Evolutionary conservation across 92 coral and sea anemone species (phyloP).

Genomic region (Umimayanthus kanabou): DNA sequence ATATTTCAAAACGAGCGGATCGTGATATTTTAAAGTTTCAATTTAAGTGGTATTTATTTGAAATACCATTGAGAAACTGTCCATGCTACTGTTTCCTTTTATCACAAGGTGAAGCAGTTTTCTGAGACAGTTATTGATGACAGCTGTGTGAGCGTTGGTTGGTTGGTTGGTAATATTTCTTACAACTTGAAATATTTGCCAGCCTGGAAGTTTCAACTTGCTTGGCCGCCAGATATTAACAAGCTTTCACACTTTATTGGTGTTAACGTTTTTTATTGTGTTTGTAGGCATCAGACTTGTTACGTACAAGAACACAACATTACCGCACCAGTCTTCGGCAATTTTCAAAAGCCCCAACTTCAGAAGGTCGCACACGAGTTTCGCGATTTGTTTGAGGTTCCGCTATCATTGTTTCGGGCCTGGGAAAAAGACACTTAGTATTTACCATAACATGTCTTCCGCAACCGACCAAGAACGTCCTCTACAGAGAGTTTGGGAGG

Average conservation of each 20-base stretch:
- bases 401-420: conserved; percentile 62
- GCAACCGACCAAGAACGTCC: conserved; percentile 40
- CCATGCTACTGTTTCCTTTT: too few species aligned
- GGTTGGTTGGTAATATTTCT: too few species aligned
- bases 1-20: too few species aligned
- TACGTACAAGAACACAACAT: background rate
- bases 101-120: too few species aligned
- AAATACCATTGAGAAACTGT: too few species aligned
- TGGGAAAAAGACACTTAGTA: conserved; percentile 51
- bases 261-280: background rate
- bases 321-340: background rate
- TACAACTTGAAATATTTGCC: too few species aligned
- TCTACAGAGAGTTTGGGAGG: conserved; percentile 57
- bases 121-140: too few species aligned
- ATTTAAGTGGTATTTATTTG: too few species aligned
- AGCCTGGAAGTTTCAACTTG: too few species aligned
- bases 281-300: conserved; percentile 38
- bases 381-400: conserved; percentile 64
- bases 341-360: conserved; percentile 52
- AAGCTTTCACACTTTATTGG: background rate
- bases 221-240: too few species aligned
- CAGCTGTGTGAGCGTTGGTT: too few species aligned
- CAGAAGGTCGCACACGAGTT: conserved; percentile 51
- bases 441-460: conserved; percentile 57
- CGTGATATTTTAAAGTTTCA: too few species aligned